Evolutionary conservation across 2,888 invertebrate species (phyloP).

Genomic region (Siphonodentalium dalli): DNA sequence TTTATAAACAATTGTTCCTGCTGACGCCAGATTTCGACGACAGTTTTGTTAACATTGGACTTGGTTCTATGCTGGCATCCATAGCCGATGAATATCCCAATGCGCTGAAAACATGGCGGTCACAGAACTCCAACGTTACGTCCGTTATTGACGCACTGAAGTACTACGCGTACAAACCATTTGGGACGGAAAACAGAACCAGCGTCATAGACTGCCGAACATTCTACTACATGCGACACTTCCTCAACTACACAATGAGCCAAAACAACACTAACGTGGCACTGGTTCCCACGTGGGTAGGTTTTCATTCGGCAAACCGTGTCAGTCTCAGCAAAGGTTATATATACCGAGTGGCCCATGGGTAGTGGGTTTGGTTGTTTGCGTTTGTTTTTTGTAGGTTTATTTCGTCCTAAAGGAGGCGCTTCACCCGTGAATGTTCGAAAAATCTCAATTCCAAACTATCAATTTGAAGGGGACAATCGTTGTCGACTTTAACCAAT

Average conservation of each 20-base stretch:
- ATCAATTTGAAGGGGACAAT: too few species aligned
- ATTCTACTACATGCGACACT: slow-evolving; percentile 45
- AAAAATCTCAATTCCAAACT: too few species aligned
- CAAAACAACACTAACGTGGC: slow-evolving; percentile 30
- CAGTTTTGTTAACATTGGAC: slow-evolving; percentile 45
- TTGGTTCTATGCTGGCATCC: slow-evolving; percentile 37
- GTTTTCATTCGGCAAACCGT: not conserved
- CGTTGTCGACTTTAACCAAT: too few species aligned
- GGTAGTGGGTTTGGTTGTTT: not conserved
- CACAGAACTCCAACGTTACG: slow-evolving; percentile 35
- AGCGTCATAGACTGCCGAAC: slow-evolving; percentile 48
- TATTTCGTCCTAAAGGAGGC: too few species aligned
- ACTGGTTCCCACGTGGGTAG: slow-evolving; percentile 49
- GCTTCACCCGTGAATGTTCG: too few species aligned
- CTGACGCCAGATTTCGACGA: slow-evolving; percentile 51
- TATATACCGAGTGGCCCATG: not conserved
- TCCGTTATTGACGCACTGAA: slow-evolving; percentile 36
- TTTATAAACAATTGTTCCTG: slow-evolving; percentile 33
- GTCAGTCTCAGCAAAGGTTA: not conserved
- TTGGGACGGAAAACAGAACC: slow-evolving; percentile 29
- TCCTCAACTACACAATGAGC: slow-evolving; percentile 30
- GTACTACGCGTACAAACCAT: slow-evolving; percentile 45
- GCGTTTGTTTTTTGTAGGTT: not conserved
- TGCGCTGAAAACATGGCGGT: slow-evolving; percentile 27
- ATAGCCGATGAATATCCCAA: slow-evolving; percentile 19